Base-by-base conservation (phyloP, 2,113 vertebrate genomes). In the Riparia riparia region DNA sequence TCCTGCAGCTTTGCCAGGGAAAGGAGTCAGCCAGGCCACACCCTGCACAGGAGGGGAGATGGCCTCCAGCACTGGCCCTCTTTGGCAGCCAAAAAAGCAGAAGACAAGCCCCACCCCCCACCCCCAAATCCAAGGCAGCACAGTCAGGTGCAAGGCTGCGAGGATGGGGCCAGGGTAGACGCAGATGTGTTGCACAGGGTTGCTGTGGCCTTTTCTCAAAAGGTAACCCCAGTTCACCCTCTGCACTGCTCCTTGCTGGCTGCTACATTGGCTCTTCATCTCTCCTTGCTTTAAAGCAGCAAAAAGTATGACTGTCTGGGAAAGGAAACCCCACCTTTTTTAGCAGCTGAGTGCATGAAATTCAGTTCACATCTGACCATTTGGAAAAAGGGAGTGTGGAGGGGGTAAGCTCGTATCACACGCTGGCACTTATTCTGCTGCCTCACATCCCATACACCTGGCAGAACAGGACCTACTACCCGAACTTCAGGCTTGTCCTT, bases 201-300 rank as follows among this genome's bases (percentile, higher is more conserved):
- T 5, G 3, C 31, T 39, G 7, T 17, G 54, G 20, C 31, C n/a
- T 86, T 49, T 70, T 39, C 61, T 32, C 51, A 21, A 9, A 66
- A 8, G 4, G 16, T 19, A 34, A 61, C 37, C n/a, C 34, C 42
- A 31, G 3, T 2, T 80, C 53, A 21, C 42, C 57, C 57, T 53
- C 61, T 49, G 54, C 8, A 1, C 50, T 54, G 8, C 22, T 8
- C 41, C 28, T 82, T 10, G 4, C 32, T 44, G 31, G n/a, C 41
- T 57, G n/a, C 17, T 41, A 2, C 0, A 0, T 7, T 1, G 1
- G 24, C 72, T 41, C 12, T 31, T 66, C 12, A 3, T 85, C 82
- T 18, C 49, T 19, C 39, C 79, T 57, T 53, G 26, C 49, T 82
- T 42, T 51, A 54, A 61, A 72, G 22, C 53, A 69, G 53, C 34